These are phyloP conservation scores for Macrophya annulata DNA, from an alignment of 2,888 invertebrate species.

Conservation along the genomic window DNA sequence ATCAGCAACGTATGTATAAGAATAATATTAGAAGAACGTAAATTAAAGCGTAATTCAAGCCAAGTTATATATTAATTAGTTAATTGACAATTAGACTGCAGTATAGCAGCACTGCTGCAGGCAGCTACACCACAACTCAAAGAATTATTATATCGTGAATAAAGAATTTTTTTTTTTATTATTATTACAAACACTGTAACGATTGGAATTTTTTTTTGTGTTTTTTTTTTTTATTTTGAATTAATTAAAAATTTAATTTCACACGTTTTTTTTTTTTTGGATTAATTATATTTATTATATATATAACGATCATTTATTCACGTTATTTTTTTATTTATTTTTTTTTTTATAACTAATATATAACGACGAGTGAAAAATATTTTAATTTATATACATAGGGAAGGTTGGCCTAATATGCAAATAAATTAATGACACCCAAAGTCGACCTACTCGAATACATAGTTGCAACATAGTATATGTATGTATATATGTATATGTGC, in stretches of 20 bases:
- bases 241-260: too few species aligned
- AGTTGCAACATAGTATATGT: background rate
- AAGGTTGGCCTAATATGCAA: conserved; percentile 46
- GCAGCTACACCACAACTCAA: too few species aligned
- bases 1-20: background rate
- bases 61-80: conserved; percentile 10
- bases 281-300: background rate
- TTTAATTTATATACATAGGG: conserved; percentile 6
- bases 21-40: conserved; percentile 15
- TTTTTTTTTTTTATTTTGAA: too few species aligned
- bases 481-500: background rate
- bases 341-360: background rate
- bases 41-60: conserved; percentile 23
- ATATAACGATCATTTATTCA: background rate
- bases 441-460: conserved; percentile 36
- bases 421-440: conserved; percentile 45
- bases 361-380: background rate
- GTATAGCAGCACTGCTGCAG: background rate
- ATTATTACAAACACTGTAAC: too few species aligned
- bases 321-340: background rate
- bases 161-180: background rate
- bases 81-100: conserved; percentile 34
- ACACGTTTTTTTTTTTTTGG: too few species aligned
- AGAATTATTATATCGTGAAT: background rate
- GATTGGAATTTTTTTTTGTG: too few species aligned